Evolutionary conservation across 2,888 invertebrate species (phyloP).

Genomic region (Clivina fossor): DNA sequence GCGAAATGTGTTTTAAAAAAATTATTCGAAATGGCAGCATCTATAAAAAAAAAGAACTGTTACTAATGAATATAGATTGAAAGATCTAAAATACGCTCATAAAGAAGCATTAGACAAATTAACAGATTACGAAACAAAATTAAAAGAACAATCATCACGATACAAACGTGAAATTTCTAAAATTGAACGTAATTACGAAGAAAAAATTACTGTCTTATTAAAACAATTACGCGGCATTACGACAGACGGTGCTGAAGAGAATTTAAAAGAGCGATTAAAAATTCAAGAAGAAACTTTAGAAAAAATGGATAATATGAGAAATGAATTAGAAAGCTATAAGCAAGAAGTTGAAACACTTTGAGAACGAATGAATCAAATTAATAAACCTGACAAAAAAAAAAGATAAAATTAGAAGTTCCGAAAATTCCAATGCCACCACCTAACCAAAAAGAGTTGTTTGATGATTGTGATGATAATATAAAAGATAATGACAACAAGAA

Average conservation of each 20-base stretch:
- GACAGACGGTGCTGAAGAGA: slow-evolving; percentile 42
- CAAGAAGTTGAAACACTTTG: slow-evolving; percentile 53
- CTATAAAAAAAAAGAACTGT: slow-evolving; percentile 56
- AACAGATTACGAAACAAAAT: slow-evolving; percentile 35
- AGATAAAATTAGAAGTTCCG: too few relatives aligned
- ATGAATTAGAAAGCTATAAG: slow-evolving; percentile 56
- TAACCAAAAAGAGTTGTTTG: too few relatives aligned
- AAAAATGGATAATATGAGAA: slow-evolving; percentile 49
- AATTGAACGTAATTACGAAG: slow-evolving; percentile 48
- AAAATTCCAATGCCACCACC: too few relatives aligned
- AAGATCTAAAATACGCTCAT: slow-evolving; percentile 58
- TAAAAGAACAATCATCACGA: slow-evolving; percentile 40
- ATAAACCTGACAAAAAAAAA: too few relatives aligned
- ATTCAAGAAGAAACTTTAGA: slow-evolving; percentile 46
- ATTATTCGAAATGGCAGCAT: slow-evolving; percentile 62
- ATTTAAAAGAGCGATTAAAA: slow-evolving; percentile 38
- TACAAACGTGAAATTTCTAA: slow-evolving; percentile 42
- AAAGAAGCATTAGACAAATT: slow-evolving; percentile 47
- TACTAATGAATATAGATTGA: slow-evolving; percentile 45
- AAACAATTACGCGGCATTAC: slow-evolving; percentile 45
- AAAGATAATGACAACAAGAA: too few relatives aligned
- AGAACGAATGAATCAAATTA: slow-evolving; percentile 16
- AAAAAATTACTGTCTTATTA: slow-evolving; percentile 48
- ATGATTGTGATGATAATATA: too few relatives aligned
- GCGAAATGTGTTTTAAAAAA: slow-evolving; percentile 73